phyloP scores from a whole-genome alignment of 2,797 vertebrate genomes.

The Octomys mimax region DNA sequence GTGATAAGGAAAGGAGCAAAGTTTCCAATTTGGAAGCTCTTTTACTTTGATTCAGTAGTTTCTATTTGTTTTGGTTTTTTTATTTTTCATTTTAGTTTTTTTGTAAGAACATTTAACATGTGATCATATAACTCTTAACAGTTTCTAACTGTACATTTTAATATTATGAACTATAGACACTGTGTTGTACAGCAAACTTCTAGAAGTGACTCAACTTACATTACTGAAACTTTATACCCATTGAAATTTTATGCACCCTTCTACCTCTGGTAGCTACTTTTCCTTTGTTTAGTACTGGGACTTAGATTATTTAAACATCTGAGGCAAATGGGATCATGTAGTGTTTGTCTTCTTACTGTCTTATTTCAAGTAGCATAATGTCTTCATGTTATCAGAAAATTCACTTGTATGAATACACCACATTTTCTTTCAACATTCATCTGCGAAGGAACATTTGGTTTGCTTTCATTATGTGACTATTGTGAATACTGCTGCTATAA shows the following conservation, averaged over 20 bases:
- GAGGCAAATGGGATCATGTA: neutral
- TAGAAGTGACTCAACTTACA: neutral
- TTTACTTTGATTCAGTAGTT: neutral
- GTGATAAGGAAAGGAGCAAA: neutral
- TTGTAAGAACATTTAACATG: neutral
- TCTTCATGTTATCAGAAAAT: neutral
- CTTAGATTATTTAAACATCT: neutral
- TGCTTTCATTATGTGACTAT: neutral
- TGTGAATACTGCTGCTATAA: neutral
- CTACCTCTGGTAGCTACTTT: neutral
- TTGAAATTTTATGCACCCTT: neutral
- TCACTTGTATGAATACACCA: neutral
- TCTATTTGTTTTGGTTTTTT: neutral
- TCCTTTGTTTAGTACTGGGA: neutral
- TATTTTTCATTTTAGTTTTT: neutral
- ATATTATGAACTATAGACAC: neutral
- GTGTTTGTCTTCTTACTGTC: neutral
- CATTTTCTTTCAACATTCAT: neutral
- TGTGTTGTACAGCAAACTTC: neutral
- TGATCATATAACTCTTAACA: neutral
- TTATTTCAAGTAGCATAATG: neutral
- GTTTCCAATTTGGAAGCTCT: neutral
- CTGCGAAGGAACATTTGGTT: neutral
- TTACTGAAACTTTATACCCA: neutral
- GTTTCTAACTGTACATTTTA: neutral